Conservation (phyloP, 2,797 vertebrate genomes). For the Sphenopsis melanotis region DNA sequence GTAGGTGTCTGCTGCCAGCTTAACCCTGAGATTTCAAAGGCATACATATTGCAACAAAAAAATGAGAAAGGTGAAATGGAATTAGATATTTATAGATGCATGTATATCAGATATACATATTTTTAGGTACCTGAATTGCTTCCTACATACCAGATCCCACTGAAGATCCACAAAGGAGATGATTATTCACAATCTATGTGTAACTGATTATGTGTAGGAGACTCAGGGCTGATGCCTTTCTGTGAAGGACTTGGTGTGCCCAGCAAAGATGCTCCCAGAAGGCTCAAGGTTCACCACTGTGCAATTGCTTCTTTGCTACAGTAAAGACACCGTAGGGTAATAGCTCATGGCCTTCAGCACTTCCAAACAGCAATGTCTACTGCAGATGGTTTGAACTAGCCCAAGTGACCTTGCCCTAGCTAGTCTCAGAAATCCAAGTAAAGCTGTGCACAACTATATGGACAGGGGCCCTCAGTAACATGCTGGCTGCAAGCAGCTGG, state of each 20-base stretch:
- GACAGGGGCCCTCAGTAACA: background rate
- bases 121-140: background rate
- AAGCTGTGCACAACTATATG: background rate
- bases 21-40: background rate
- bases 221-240: background rate
- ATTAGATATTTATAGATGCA: background rate
- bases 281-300: background rate
- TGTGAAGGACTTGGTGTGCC: background rate
- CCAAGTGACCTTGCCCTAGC: background rate
- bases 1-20: background rate
- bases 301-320: background rate
- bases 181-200: background rate
- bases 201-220: background rate
- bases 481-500: constrained; percentile 8
- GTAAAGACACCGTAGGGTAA: background rate
- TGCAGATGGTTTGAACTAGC: background rate
- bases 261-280: background rate
- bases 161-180: background rate
- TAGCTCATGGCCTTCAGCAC: background rate
- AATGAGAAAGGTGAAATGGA: background rate
- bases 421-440: background rate
- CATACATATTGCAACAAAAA: background rate
- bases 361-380: background rate
- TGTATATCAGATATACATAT: background rate
- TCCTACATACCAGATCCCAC: too few species aligned